Evolutionary conservation across 2,888 invertebrate species (phyloP).

Genomic region (Parthenolecanium corni): DNA sequence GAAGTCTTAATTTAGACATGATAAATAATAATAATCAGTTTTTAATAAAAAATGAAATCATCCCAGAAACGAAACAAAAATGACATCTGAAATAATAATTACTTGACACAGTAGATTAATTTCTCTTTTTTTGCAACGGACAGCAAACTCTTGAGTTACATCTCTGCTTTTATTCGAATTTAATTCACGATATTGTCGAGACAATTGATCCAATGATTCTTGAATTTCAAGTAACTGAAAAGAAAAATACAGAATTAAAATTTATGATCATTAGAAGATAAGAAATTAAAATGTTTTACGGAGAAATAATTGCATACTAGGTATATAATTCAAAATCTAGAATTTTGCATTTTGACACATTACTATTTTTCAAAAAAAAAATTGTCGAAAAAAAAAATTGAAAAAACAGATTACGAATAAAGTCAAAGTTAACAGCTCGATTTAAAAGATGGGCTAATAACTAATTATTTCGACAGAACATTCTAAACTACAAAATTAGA

Average conservation of each 20-base stretch:
- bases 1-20: constrained; percentile 7
- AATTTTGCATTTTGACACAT: no score
- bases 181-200: constrained; percentile 32
- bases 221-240: constrained; percentile 8
- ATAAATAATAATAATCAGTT: constrained; percentile 27
- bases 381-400: no score
- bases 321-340: no score
- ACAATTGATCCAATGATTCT: constrained; percentile 8
- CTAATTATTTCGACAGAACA: no score
- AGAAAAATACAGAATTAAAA: not conserved
- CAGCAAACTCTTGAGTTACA: constrained; percentile 56
- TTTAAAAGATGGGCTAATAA: no score
- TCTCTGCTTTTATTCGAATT: constrained; percentile 42
- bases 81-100: constrained; percentile 15
- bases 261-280: not conserved
- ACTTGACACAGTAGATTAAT: constrained; percentile 50
- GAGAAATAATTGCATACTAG: no score
- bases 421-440: no score
- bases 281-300: not conserved
- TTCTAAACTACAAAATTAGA: no score
- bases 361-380: no score
- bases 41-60: constrained; percentile 33
- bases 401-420: no score
- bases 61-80: not conserved
- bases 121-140: constrained; percentile 52